These are phyloP conservation scores for Salvelinus namaycush DNA, from an alignment of 2,113 vertebrate species.

Conservation along the genomic window DNA sequence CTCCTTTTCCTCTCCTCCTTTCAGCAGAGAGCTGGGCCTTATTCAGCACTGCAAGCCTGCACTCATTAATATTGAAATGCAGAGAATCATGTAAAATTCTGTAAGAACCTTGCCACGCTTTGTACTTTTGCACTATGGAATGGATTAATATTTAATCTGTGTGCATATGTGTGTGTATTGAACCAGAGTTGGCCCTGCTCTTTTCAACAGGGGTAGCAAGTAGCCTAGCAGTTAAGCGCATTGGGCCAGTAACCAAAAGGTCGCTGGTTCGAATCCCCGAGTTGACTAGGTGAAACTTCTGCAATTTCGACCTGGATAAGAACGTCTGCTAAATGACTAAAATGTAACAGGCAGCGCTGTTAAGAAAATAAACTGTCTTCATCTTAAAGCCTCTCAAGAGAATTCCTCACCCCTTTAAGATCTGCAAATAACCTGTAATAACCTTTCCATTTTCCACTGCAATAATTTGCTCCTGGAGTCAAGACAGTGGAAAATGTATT, in stretches of 20 bases:
- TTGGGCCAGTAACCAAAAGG: no score
- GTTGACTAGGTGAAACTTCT: no score
- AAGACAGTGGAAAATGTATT: no score
- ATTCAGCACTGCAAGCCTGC: neutral
- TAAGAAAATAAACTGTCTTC: no score
- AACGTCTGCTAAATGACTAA: no score
- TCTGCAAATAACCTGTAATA: no score
- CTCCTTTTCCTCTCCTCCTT: conserved; percentile 13
- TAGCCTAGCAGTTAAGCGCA: no score
- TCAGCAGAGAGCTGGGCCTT: neutral
- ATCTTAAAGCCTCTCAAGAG: no score
- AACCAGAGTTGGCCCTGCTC: neutral
- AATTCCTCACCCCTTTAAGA: no score
- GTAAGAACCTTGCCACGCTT: conserved; percentile 59
- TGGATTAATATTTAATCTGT: conserved; percentile 64
- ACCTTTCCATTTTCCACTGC: no score
- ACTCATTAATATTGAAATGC: conserved; percentile 68
- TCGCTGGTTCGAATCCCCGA: no score
- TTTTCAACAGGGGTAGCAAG: neutral
- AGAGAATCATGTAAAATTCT: conserved; percentile 70
- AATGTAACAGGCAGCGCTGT: neutral
- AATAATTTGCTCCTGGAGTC: neutral
- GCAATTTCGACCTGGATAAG: no score
- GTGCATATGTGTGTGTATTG: conserved; percentile 7
- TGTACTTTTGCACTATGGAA: conserved; percentile 54